Conservation (phyloP, 2,888 invertebrate species). For the Cataglyphis albicans region DNA sequence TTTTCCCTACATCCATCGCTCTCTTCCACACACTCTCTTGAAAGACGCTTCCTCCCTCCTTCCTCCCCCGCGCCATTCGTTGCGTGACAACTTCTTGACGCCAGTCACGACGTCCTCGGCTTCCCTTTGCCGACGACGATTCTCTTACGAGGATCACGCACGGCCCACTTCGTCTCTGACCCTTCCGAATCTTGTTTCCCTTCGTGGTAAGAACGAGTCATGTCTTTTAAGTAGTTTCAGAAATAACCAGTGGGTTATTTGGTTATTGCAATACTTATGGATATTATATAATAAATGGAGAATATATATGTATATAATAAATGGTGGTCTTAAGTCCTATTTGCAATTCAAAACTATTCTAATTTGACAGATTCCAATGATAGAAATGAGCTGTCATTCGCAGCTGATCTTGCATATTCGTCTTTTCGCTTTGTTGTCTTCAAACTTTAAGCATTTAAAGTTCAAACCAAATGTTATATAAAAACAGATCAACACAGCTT, state of each 20-base stretch:
- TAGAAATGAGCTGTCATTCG: neutral
- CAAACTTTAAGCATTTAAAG: neutral
- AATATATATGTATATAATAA: neutral
- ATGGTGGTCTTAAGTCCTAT: neutral
- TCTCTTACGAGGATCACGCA: constrained; percentile 52
- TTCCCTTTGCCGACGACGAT: constrained; percentile 31
- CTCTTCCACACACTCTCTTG: constrained; percentile 19
- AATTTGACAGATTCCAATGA: neutral
- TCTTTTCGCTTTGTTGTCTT: neutral
- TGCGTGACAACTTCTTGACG: constrained; percentile 51
- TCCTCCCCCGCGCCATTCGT: constrained; percentile 16
- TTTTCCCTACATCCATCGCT: constrained; percentile 15
- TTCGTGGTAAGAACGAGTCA: constrained; percentile 1
- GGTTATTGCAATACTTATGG: neutral
- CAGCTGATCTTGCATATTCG: neutral
- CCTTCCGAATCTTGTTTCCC: constrained; percentile 12
- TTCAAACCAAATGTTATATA: neutral
- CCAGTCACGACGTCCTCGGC: constrained; percentile 48
- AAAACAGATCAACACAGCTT: neutral
- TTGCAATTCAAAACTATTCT: constrained; percentile 6
- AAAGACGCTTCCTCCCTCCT: neutral
- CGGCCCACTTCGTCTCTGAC: constrained; percentile 46
- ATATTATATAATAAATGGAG: neutral
- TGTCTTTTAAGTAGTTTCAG: constrained; percentile 21
- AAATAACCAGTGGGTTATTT: constrained; percentile 10